Evolutionary conservation across 2,888 invertebrate species (phyloP).

Genomic region (Serrognathus titanus): DNA sequence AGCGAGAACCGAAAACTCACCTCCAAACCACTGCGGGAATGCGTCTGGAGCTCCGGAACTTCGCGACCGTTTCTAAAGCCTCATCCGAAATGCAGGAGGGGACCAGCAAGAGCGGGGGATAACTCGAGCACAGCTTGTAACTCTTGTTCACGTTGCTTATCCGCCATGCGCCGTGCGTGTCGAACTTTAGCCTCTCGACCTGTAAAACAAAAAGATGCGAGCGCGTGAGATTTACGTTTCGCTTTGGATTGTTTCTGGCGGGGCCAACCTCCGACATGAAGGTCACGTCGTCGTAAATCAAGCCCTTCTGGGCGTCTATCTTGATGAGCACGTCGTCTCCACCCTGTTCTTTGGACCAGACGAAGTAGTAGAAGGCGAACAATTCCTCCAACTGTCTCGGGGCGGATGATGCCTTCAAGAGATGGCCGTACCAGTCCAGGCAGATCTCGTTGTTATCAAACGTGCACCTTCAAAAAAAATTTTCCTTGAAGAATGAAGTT

Average conservation of each 20-base stretch:
- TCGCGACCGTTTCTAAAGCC: constrained; percentile 75
- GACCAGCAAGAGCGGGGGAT: constrained; percentile 82
- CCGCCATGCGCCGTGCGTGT: constrained; percentile 78
- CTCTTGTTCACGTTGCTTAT: constrained; percentile 78
- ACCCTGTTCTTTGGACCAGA: constrained; percentile 68
- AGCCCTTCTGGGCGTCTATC: constrained; percentile 32
- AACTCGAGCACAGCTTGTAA: constrained; percentile 85
- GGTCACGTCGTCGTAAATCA: constrained; percentile 40
- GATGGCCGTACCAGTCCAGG: constrained; percentile 79
- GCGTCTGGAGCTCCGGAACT: constrained; percentile 76
- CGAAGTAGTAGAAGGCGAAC: constrained; percentile 87
- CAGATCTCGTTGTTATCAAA: constrained; percentile 85
- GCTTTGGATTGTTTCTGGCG: no score
- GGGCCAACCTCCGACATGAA: constrained; percentile 44
- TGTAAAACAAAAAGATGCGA: constrained; percentile 23
- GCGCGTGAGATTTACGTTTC: no score
- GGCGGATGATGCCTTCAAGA: constrained; percentile 68
- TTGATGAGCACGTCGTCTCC: constrained; percentile 40
- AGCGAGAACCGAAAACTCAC: constrained; percentile 43
- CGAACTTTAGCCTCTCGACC: constrained; percentile 61
- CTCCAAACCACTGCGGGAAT: constrained; percentile 94
- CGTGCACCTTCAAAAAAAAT: constrained; percentile 61
- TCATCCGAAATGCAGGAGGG: constrained; percentile 85
- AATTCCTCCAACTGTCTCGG: constrained; percentile 75
- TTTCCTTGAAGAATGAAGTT: no score